phyloP scores from a whole-genome alignment of 2,797 vertebrate genomes.

The Dendrocincla fuliginosa region DNA sequence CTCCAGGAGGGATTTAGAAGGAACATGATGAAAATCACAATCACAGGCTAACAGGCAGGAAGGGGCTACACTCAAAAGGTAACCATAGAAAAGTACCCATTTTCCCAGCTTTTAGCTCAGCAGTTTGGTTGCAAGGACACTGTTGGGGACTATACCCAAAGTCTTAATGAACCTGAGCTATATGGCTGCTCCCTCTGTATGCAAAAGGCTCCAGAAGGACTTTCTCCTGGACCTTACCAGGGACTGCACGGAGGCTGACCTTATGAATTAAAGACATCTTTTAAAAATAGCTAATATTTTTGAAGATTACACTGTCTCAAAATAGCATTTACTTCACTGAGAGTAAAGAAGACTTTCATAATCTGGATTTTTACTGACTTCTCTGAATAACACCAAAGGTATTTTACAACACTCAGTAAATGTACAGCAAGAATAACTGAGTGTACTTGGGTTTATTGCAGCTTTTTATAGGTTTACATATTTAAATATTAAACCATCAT shows the following conservation, averaged over 20 bases:
- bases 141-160: background rate
- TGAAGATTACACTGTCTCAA: background rate
- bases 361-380: background rate
- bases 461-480: background rate
- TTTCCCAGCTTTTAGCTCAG: background rate
- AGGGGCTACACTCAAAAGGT: background rate
- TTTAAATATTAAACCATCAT: background rate
- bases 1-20: background rate
- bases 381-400: background rate
- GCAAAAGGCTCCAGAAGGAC: background rate
- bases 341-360: background rate
- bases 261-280: background rate
- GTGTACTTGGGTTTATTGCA: background rate
- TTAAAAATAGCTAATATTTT: background rate
- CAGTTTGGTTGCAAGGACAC: background rate
- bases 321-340: background rate
- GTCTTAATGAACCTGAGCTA: background rate
- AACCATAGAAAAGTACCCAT: background rate
- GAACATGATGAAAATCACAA: background rate
- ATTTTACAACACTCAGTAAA: background rate
- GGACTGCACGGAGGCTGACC: background rate
- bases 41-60: background rate
- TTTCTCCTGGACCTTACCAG: background rate
- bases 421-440: background rate
- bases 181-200: background rate